Evolutionary conservation across 64 coral and sea anemone genomes (phyloP).

Genomic region (Stichodactyla helianthus): DNA sequence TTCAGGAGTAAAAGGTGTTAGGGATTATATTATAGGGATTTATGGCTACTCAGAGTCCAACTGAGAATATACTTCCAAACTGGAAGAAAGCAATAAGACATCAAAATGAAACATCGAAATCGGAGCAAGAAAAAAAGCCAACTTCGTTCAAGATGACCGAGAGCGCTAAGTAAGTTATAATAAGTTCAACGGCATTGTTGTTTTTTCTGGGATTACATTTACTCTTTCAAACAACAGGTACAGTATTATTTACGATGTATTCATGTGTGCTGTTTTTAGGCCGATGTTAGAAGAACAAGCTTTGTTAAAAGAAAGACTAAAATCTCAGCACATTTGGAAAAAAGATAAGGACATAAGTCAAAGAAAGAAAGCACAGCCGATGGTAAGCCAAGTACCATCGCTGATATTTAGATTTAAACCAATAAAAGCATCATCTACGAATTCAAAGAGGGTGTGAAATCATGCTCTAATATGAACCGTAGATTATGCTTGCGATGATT

Average conservation of each 20-base stretch:
- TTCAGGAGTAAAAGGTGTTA: background rate
- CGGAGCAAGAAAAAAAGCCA: conserved; percentile 78
- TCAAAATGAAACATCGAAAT: conserved; percentile 53
- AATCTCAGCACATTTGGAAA: conserved; percentile 73
- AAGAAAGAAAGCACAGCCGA: conserved; percentile 81
- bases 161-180: conserved; percentile 64
- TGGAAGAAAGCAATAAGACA: conserved; percentile 73
- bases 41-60: conserved; percentile 79
- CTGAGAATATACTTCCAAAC: conserved; percentile 58
- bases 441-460: background rate
- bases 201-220: background rate
- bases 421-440: background rate
- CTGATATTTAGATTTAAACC: background rate
- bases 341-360: conserved; percentile 57
- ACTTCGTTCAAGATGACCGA: conserved; percentile 80
- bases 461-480: background rate
- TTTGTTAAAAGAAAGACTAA: conserved; percentile 73
- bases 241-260: background rate
- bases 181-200: background rate
- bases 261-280: conserved; percentile 37
- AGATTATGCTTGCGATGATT: background rate
- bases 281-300: conserved; percentile 97
- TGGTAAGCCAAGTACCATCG: conserved; percentile 42
- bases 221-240: conserved; percentile 11
- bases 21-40: conserved; percentile 9